phyloP scores from a whole-genome alignment of 2,113 vertebrate species.

The Sebastes schlegelii region DNA sequence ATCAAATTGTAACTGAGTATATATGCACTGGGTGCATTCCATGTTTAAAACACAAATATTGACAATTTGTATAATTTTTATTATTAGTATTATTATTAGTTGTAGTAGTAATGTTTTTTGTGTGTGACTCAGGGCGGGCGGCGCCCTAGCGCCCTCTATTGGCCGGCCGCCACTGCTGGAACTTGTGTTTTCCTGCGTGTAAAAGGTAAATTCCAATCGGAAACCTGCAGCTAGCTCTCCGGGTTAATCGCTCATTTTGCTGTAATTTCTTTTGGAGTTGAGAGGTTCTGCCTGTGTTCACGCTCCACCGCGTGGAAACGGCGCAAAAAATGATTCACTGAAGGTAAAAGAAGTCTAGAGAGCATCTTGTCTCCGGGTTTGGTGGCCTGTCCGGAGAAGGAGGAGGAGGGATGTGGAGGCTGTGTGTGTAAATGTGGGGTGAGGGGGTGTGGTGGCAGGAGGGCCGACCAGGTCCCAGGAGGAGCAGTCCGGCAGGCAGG shows the following conservation, averaged over 20 bases:
- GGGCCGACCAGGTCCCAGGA: slow-evolving; percentile 60
- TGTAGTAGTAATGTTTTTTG: too few species aligned
- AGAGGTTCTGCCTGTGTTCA: slow-evolving; percentile 19
- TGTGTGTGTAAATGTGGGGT: background rate
- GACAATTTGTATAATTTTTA: too few species aligned
- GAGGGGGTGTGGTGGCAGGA: slow-evolving; percentile 20
- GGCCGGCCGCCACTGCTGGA: background rate
- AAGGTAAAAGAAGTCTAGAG: background rate
- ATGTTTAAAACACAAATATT: too few species aligned
- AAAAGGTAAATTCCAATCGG: slow-evolving; percentile 44
- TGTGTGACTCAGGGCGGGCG: too few species aligned
- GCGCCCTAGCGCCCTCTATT: too few species aligned
- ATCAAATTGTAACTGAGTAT: too few species aligned
- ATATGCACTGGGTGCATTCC: too few species aligned
- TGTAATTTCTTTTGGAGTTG: slow-evolving; percentile 15
- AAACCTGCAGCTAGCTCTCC: slow-evolving; percentile 50
- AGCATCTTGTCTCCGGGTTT: slow-evolving; percentile 54
- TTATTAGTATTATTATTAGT: too few species aligned
- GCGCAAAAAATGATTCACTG: slow-evolving; percentile 37
- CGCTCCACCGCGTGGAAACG: slow-evolving; percentile 1
- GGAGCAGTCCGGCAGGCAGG: slow-evolving; percentile 45
- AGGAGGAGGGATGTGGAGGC: slow-evolving; percentile 18
- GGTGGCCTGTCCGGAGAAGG: slow-evolving; percentile 13
- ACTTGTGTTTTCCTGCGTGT: slow-evolving; percentile 50
- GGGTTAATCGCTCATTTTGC: slow-evolving; percentile 24